Base-by-base conservation (phyloP, 2,113 vertebrate species). In the Xiphorhynchus elegans region DNA sequence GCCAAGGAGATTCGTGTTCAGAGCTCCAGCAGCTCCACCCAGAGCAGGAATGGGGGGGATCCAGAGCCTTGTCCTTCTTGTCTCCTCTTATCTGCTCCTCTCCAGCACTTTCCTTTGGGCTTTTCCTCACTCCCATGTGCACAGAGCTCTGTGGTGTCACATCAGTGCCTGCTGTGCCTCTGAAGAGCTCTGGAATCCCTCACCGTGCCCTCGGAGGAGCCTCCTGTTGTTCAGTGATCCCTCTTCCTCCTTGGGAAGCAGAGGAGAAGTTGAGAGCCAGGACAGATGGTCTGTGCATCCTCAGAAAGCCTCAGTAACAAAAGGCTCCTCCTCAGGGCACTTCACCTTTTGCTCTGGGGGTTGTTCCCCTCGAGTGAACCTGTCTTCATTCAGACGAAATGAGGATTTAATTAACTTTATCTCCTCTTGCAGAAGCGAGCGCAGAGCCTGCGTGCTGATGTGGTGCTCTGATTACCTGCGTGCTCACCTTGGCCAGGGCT, bases 351-450 rank as follows among this genome's bases (percentile, higher is more conserved):
- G 75, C 59, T 33, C 56, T 84, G 95, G 84, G 92, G 88, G 23
- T 95, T 82, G 94, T 95, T 96, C 90, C 35, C 87, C 94, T 96
- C 82, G 91, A 83, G 95, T 69, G 84, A 95, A 95, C 95, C 89
- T 86, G 60, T 91, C 93, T 97, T 95, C 95, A 97, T 97, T 97
- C 90, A 95, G 81, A 97, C 97, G 93, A 97, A 98, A 93, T 86
- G 93, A 97, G 93, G 68, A 35, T 97, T 95, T 97, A 96, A 98
- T 97, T 97, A 97, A 94, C 76, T 93, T 95, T 96, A 94, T 95
- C 92, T 97, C 90, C 6, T 15, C 89, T 96, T 96, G 91, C 96
- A 97, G 95, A 95, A 97, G 92, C 35, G 66, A 91, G 60, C 44
- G 86, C 72, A 73, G 70, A 76, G 94, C 74, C 60, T 66, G 29